Conservation (phyloP, 2,797 vertebrate species). For the Rhinogobio ventralis region DNA sequence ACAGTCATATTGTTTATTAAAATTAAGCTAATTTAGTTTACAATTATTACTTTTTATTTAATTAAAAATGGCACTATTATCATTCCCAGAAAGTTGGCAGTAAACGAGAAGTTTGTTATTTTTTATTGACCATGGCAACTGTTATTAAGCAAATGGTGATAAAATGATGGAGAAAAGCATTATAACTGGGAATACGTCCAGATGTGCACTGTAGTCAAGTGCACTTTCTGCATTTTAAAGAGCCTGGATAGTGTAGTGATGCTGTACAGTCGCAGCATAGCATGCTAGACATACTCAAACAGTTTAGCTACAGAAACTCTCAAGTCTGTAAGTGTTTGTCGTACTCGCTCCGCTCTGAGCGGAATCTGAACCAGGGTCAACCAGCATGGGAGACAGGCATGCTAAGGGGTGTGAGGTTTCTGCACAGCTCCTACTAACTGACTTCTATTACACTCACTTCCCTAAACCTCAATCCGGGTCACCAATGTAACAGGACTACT, state of each 20-base stretch:
- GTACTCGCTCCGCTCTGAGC: not conserved
- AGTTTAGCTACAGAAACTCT: not conserved
- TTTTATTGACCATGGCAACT: not conserved
- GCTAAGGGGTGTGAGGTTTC: not conserved
- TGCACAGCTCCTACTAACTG: not conserved
- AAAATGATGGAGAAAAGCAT: constrained; percentile 3
- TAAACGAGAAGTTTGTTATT: not conserved
- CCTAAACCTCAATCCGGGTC: not conserved
- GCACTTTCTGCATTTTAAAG: not conserved
- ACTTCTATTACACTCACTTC: not conserved
- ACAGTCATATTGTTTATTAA: not conserved
- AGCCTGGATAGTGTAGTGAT: not conserved
- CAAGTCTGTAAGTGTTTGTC: not conserved
- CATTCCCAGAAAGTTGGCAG: not conserved
- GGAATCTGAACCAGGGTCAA: not conserved
- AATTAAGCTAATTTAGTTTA: not conserved
- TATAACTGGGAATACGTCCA: not conserved
- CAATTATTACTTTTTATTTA: not conserved
- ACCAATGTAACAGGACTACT: not conserved
- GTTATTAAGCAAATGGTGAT: not conserved
- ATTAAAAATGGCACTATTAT: not conserved
- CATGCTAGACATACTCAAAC: not conserved
- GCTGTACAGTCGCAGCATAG: not conserved
- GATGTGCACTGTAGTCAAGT: not conserved
- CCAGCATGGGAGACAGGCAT: not conserved